These are phyloP conservation scores for Sardina pilchardus DNA, from an alignment of 2,113 vertebrate species.

Conservation along the genomic window DNA sequence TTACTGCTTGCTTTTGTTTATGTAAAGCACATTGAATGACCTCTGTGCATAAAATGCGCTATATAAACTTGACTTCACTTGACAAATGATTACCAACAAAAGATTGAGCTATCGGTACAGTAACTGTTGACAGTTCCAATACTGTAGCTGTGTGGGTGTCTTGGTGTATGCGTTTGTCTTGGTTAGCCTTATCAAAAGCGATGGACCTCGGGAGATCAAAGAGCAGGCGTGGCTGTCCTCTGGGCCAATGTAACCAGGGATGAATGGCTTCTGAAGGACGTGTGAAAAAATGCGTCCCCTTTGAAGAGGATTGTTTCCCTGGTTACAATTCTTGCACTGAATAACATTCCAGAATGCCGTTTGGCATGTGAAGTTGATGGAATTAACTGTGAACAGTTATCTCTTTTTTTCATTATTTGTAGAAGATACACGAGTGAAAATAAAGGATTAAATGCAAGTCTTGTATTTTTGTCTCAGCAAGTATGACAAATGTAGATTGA, in stretches of 20 bases:
- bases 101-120: neutral
- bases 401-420: neutral
- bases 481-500: neutral
- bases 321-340: conserved; percentile 49
- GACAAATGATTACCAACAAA: neutral
- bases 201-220: conserved; percentile 67
- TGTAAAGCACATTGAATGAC: too few relatives aligned
- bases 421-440: neutral
- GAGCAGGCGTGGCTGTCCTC: conserved; percentile 55
- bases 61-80: too few relatives aligned
- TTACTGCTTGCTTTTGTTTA: too few relatives aligned
- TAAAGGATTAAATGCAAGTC: neutral
- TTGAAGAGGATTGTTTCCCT: conserved; percentile 64
- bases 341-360: conserved; percentile 63
- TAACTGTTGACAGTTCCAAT: conserved; percentile 18
- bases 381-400: conserved; percentile 17
- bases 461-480: neutral
- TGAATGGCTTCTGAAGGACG: conserved; percentile 59
- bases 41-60: too few relatives aligned
- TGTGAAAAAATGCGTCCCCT: conserved; percentile 61
- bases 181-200: conserved; percentile 60
- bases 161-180: conserved; percentile 54
- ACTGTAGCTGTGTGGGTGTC: conserved; percentile 57
- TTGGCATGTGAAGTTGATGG: conserved; percentile 26
- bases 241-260: conserved; percentile 56